Percentiles rank a stretch among this genome's conserved stretches.
phyloP scores from a whole-genome alignment of 2,888 invertebrate genomes.

The Cheilosia scutellata region DNA sequence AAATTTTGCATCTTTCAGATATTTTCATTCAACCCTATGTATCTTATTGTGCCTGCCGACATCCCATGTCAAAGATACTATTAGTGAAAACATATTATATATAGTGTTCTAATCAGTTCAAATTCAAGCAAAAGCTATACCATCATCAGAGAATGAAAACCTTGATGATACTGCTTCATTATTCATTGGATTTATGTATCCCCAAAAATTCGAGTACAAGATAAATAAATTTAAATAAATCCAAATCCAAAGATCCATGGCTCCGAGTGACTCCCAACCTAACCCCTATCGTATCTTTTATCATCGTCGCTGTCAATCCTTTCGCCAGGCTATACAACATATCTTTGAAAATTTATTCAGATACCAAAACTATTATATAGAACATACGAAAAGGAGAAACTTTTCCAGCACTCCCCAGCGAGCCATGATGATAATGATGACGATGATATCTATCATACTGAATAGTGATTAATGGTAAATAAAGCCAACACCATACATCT shows the following conservation, averaged over 20 bases:
- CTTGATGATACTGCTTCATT: neutral
- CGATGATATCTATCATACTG: constrained; percentile 41
- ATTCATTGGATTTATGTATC: constrained; percentile 5
- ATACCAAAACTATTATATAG: constrained; percentile 11
- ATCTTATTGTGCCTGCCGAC: too few species aligned
- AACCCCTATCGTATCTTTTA: constrained; percentile 5
- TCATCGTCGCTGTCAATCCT: constrained; percentile 36
- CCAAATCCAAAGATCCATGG: neutral
- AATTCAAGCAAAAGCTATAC: too few species aligned
- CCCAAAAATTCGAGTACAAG: neutral
- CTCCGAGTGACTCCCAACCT: constrained; percentile 17
- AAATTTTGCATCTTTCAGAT: too few species aligned
- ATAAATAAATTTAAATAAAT: constrained; percentile 19
- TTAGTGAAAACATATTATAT: too few species aligned
- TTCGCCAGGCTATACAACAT: constrained; percentile 15
- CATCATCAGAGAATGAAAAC: neutral
- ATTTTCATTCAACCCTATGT: too few species aligned
- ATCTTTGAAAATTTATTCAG: constrained; percentile 18
- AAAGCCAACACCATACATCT: constrained; percentile 38
- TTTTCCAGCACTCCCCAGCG: neutral
- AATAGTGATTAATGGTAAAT: constrained; percentile 65
- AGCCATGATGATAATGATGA: constrained; percentile 30
- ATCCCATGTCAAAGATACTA: too few species aligned
- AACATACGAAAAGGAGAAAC: constrained; percentile 3
- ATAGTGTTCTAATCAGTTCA: too few species aligned